Evolutionary conservation across 30 jellyfish, hydroid and myxozoan species (phyloP).

Genomic region (Aurelia coerulea): DNA sequence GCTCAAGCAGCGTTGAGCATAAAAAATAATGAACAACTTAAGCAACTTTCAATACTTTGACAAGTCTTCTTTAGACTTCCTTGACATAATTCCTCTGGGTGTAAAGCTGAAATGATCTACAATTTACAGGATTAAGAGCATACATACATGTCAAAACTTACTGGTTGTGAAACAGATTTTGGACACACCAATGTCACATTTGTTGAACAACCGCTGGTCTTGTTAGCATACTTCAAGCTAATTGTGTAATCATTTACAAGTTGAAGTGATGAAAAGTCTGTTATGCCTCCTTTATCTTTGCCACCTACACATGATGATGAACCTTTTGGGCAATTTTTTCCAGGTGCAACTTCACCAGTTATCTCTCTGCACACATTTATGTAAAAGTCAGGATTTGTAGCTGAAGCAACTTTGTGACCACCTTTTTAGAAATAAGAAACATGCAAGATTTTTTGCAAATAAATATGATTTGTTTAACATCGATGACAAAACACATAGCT

Average conservation of each 20-base stretch:
- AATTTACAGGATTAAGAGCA: too few relatives aligned
- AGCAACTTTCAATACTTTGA: too few relatives aligned
- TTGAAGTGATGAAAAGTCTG: conserved; percentile 33
- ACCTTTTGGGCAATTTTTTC: conserved; percentile 59
- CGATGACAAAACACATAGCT: too few relatives aligned
- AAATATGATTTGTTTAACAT: too few relatives aligned
- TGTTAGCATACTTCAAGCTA: conserved; percentile 43
- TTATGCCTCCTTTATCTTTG: conserved; percentile 50
- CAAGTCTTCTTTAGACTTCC: too few relatives aligned
- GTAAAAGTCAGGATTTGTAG: conserved; percentile 27
- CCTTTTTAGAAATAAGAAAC: conserved; percentile 49
- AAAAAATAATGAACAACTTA: too few relatives aligned
- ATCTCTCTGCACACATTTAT: conserved; percentile 80
- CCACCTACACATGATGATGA: conserved; percentile 73
- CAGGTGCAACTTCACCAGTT: conserved; percentile 66
- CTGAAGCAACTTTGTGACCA: conserved; percentile 56
- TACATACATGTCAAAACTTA: conserved; percentile 14
- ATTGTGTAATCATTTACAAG: conserved; percentile 60
- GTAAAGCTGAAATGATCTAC: too few relatives aligned
- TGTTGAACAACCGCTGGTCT: conserved; percentile 59
- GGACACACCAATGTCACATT: conserved; percentile 75
- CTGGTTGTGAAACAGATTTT: conserved; percentile 32
- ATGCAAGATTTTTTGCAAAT: too few relatives aligned
- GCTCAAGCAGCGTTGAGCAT: too few relatives aligned
- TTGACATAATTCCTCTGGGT: too few relatives aligned